phyloP scores from a whole-genome alignment of 2,888 invertebrate genomes.

The Hyalella azteca region DNA sequence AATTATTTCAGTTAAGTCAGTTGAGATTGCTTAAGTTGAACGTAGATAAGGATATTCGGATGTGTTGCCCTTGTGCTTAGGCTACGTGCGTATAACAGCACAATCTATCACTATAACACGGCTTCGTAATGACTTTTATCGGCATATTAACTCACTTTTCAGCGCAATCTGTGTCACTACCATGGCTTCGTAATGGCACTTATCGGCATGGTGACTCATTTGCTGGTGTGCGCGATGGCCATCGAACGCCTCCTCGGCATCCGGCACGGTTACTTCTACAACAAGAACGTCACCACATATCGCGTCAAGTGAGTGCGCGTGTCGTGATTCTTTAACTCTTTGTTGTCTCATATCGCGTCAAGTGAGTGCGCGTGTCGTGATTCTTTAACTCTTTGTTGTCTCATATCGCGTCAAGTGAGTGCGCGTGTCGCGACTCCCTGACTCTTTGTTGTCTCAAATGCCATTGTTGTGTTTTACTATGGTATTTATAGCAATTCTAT shows the following conservation, averaged over 20 bases:
- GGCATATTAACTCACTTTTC: too few relatives aligned
- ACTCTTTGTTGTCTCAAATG: not conserved
- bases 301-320: slow-evolving; percentile 58
- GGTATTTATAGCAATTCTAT: too few relatives aligned
- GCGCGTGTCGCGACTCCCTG: not conserved
- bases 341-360: not conserved
- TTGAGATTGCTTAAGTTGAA: too few relatives aligned
- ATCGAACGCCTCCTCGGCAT: slow-evolving; percentile 62
- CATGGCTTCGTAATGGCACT: slow-evolving; percentile 63
- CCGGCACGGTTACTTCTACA: slow-evolving; percentile 62
- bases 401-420: slow-evolving; percentile 3
- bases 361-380: not conserved
- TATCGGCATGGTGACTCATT: slow-evolving; percentile 62
- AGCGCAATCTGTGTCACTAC: slow-evolving; percentile 61
- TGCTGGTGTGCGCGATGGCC: slow-evolving; percentile 60
- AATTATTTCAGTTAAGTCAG: too few relatives aligned
- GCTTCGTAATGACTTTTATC: too few relatives aligned
- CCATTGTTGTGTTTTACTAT: too few relatives aligned
- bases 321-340: not conserved
- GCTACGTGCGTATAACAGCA: too few relatives aligned
- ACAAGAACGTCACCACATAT: slow-evolving; percentile 60
- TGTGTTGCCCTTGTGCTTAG: too few relatives aligned
- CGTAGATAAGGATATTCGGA: too few relatives aligned
- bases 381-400: not conserved
- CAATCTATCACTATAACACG: too few relatives aligned